phyloP scores from a whole-genome alignment of 2,888 invertebrate genomes.

The Petrophora chlorosata region DNA sequence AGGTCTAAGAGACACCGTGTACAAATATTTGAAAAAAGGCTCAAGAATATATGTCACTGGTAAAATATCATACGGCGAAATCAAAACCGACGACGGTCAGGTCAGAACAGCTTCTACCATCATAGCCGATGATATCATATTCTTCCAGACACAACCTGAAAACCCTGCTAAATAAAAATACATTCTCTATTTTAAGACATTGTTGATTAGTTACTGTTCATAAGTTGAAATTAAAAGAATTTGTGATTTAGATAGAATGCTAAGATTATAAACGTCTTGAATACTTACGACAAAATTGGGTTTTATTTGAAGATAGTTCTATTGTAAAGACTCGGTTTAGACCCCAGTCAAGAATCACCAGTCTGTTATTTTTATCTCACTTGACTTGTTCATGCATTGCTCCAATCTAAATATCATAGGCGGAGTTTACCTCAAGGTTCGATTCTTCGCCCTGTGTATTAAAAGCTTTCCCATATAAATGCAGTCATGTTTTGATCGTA shows the following conservation, averaged over 20 bases:
- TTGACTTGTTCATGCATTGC: too few relatives aligned
- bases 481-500: too few relatives aligned
- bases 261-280: conserved; percentile 11
- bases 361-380: too few relatives aligned
- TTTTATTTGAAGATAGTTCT: too few relatives aligned
- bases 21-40: conserved; percentile 92
- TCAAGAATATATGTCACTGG: conserved; percentile 93
- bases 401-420: too few relatives aligned
- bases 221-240: conserved; percentile 36
- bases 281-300: neutral
- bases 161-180: conserved; percentile 31
- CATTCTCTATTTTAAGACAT: conserved; percentile 20
- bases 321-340: too few relatives aligned
- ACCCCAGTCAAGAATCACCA: too few relatives aligned
- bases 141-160: conserved; percentile 83
- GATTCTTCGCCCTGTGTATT: too few relatives aligned
- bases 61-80: conserved; percentile 92
- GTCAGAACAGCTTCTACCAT: conserved; percentile 89
- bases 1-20: conserved; percentile 89
- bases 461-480: too few relatives aligned
- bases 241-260: conserved; percentile 9
- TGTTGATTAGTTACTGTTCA: conserved; percentile 40
- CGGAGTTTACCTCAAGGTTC: too few relatives aligned
- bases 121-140: conserved; percentile 94
- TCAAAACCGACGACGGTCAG: conserved; percentile 90